Conservation (phyloP, 1,140 invertebrate genomes). For the Papilio helenus region DNA sequence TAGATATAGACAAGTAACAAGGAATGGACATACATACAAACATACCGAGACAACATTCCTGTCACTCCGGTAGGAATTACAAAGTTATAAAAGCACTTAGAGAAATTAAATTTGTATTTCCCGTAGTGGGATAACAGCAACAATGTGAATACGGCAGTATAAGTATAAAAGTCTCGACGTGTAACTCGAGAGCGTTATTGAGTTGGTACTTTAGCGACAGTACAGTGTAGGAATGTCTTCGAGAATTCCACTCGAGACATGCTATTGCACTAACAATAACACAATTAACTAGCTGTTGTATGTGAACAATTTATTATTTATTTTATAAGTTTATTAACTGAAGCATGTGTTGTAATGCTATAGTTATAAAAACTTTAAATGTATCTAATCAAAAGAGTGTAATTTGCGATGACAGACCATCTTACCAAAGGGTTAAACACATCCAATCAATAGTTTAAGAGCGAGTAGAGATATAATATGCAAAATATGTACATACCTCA, state of each 20-base stretch:
- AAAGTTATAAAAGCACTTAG: constrained; percentile 2
- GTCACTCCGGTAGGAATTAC: not conserved
- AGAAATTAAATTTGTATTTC: constrained; percentile 27
- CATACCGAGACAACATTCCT: too few species aligned
- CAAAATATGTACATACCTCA: too few species aligned
- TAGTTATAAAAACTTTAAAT: too few species aligned
- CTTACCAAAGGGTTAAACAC: too few species aligned
- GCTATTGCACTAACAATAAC: constrained; percentile 1
- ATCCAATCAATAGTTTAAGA: too few species aligned
- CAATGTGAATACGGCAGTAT: not conserved
- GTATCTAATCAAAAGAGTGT: too few species aligned
- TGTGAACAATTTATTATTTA: not conserved
- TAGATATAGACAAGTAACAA: too few species aligned
- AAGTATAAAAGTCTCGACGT: constrained; percentile 4
- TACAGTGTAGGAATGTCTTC: not conserved
- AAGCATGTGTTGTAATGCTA: too few species aligned
- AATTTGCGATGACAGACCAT: too few species aligned
- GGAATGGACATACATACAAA: too few species aligned
- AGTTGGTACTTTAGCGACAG: constrained; percentile 19
- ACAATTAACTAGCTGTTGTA: not conserved
- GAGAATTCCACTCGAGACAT: constrained; percentile 4
- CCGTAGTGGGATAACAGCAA: constrained; percentile 7
- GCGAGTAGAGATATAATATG: too few species aligned
- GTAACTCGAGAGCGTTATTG: constrained; percentile 23
- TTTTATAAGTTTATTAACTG: too few species aligned